These are phyloP conservation scores for Stictonetta naevosa DNA, from an alignment of 2,113 vertebrate species.

Conservation along the genomic window DNA sequence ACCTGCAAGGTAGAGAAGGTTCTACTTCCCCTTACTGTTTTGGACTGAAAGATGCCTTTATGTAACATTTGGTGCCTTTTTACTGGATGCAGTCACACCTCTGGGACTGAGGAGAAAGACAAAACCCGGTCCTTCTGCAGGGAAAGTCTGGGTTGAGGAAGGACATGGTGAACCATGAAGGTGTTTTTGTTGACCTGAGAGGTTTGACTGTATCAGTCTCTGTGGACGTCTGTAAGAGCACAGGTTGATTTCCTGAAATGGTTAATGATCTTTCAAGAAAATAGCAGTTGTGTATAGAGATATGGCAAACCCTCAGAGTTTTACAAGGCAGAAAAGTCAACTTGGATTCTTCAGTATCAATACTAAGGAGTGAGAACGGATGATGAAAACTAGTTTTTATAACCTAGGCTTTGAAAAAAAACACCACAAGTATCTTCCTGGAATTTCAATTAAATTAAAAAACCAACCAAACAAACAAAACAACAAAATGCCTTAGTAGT, in stretches of 20 bases:
- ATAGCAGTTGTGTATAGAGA: background rate
- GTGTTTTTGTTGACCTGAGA: background rate
- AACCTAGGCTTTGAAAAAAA: background rate
- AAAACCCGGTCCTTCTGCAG: conserved; percentile 2
- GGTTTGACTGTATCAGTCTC: conserved; percentile 54
- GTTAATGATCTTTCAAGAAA: background rate
- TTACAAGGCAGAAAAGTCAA: background rate
- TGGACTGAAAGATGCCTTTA: conserved; percentile 82
- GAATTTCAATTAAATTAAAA: background rate
- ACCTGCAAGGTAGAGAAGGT: conserved; percentile 97
- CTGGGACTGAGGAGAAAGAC: conserved; percentile 49
- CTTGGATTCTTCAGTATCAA: background rate
- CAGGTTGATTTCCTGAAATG: conserved; percentile 46
- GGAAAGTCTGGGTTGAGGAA: background rate
- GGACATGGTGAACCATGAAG: background rate
- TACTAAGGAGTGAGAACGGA: background rate
- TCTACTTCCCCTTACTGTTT: conserved; percentile 77
- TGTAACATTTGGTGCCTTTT: conserved; percentile 78
- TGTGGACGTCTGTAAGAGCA: background rate
- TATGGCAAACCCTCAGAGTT: background rate
- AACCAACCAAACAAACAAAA: background rate
- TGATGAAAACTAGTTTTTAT: background rate
- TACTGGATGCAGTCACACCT: conserved; percentile 75
- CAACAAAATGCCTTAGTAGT: background rate
- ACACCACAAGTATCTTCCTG: background rate